A percentile compares a stretch with the other conserved stretches of the same genome.
phyloP scores from a whole-genome alignment of 2,797 vertebrate species.

The Poliocrania exsul region DNA sequence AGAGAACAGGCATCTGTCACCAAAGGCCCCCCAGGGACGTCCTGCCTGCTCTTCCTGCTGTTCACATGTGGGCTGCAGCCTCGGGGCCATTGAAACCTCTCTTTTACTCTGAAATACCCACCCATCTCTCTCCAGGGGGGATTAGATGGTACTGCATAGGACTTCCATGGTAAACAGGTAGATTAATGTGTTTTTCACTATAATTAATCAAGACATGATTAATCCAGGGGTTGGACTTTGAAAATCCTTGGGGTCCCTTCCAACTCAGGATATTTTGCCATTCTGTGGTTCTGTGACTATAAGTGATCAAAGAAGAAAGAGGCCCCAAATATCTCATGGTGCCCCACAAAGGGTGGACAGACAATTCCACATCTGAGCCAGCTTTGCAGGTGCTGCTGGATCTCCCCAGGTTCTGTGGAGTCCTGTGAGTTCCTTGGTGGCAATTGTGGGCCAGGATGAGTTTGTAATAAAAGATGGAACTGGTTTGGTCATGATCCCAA shows the following conservation, averaged over 20 bases:
- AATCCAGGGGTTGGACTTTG: not conserved
- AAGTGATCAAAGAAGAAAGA: not conserved
- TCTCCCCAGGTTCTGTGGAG: not conserved
- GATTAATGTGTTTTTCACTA: not conserved
- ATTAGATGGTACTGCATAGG: not conserved
- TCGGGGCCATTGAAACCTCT: not conserved
- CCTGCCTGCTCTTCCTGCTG: constrained; percentile 54
- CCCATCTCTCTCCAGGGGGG: not conserved
- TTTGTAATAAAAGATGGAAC: not conserved
- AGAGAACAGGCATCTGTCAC: constrained; percentile 62
- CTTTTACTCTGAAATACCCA: not conserved
- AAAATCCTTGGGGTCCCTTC: not conserved
- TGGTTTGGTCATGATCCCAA: rapidly evolving
- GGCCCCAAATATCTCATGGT: rapidly evolving
- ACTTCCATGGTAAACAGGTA: not conserved
- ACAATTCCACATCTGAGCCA: not conserved
- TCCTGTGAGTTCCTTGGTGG: not conserved
- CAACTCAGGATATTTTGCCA: not conserved
- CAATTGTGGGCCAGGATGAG: too few species aligned
- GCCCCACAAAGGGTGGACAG: not conserved
- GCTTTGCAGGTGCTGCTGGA: not conserved
- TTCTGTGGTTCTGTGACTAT: not conserved
- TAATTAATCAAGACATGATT: not conserved
- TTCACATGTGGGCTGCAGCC: not conserved
- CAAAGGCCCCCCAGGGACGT: constrained; percentile 41